phyloP scores from a whole-genome alignment of 2,888 invertebrate genomes.

The Zygogramma bicolorata region DNA sequence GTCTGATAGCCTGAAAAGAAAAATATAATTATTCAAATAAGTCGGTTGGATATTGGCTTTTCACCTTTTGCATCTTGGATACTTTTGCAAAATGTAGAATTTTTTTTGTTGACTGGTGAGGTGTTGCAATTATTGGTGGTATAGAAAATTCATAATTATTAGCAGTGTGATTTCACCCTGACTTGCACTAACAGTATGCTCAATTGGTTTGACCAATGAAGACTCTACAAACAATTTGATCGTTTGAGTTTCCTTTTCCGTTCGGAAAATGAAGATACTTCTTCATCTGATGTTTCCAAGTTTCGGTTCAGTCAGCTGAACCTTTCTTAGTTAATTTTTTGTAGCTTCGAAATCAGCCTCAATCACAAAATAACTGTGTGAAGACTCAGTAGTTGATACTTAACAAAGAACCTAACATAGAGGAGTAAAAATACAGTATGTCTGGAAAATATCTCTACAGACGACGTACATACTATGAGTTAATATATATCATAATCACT shows the following conservation, averaged over 20 bases:
- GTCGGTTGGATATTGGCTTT: not conserved
- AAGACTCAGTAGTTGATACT: no score
- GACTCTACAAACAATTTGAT: not conserved
- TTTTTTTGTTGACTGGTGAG: no score
- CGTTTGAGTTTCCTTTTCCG: constrained; percentile 9
- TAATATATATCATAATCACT: no score
- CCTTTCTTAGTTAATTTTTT: constrained; percentile 11
- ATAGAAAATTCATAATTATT: not conserved
- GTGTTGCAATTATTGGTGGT: constrained; percentile 5
- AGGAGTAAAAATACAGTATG: no score
- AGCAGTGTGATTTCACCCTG: not conserved
- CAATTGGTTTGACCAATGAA: not conserved
- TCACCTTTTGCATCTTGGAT: constrained; percentile 13
- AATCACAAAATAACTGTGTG: constrained; percentile 1
- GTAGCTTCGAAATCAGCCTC: constrained; percentile 7
- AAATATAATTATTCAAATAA: not conserved
- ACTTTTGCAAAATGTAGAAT: not conserved
- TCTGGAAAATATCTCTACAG: no score
- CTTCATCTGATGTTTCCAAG: constrained; percentile 11
- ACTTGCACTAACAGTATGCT: constrained; percentile 7
- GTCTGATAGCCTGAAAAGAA: constrained; percentile 6
- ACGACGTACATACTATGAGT: no score
- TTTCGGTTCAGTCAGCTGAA: constrained; percentile 7
- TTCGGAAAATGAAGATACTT: constrained; percentile 2
- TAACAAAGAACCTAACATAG: no score